These are phyloP conservation scores for Antheraea mylitta DNA, from an alignment of 1,140 invertebrate genomes.

Conservation along the genomic window DNA sequence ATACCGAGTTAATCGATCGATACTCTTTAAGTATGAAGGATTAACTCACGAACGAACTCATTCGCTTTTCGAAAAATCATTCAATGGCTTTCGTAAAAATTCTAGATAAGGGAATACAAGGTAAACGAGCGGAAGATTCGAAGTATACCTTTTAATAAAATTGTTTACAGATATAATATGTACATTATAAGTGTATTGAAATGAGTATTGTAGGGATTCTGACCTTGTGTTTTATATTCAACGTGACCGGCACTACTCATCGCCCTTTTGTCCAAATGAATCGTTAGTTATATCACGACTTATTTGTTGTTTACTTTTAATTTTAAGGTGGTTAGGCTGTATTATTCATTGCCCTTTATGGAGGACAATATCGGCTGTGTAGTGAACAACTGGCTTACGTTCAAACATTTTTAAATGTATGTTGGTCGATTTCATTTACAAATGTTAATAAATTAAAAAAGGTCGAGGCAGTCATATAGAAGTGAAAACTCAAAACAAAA, in stretches of 20 bases:
- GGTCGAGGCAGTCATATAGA: too few species aligned
- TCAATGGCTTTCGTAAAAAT: neutral
- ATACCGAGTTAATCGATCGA: neutral
- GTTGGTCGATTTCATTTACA: too few species aligned
- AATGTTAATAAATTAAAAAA: too few species aligned
- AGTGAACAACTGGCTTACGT: too few species aligned
- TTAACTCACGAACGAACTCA: neutral
- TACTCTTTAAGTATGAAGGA: neutral
- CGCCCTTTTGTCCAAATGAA: too few species aligned
- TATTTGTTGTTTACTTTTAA: neutral
- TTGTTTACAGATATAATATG: too few species aligned
- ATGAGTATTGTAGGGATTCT: neutral
- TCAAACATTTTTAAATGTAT: too few species aligned
- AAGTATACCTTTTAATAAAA: neutral
- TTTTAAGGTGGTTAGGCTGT: too few species aligned
- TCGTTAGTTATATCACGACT: neutral
- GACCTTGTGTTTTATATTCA: neutral
- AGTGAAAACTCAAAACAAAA: too few species aligned
- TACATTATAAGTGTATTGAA: too few species aligned
- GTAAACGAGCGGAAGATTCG: neutral
- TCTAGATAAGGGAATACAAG: neutral
- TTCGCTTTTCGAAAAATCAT: neutral
- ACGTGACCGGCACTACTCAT: neutral
- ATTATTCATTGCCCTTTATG: too few species aligned
- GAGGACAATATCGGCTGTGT: too few species aligned